These are phyloP conservation scores for Caenorhabditis macrosperma DNA, from an alignment of 2,888 invertebrate genomes.

Conservation along the genomic window DNA sequence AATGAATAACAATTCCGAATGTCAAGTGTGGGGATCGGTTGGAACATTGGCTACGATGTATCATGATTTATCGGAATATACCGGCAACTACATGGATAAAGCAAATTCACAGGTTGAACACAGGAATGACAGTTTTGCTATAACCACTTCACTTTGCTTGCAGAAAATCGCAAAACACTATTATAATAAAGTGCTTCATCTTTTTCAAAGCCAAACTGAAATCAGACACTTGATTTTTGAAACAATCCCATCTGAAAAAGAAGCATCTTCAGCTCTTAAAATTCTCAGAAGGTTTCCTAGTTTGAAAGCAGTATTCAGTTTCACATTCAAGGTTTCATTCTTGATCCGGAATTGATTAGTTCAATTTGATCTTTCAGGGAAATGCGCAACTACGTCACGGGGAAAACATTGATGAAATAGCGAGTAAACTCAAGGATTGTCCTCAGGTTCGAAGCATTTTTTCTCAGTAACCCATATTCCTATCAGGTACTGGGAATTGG, in stretches of 20 bases:
- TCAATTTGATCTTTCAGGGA: slow-evolving; percentile 14
- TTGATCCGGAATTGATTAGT: neutral
- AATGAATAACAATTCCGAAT: neutral
- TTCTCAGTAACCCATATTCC: neutral
- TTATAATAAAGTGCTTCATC: slow-evolving; percentile 3
- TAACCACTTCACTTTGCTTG: too few species aligned
- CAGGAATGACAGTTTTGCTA: too few species aligned
- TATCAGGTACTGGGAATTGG: slow-evolving; percentile 37
- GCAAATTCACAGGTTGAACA: neutral
- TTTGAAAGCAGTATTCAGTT: slow-evolving; percentile 26
- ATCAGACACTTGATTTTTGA: slow-evolving; percentile 41
- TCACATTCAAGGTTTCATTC: slow-evolving; percentile 20
- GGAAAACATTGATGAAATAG: slow-evolving; percentile 2
- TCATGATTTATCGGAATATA: slow-evolving; percentile 50
- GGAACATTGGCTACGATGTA: slow-evolving; percentile 39
- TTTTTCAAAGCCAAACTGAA: slow-evolving; percentile 5
- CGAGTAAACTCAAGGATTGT: neutral
- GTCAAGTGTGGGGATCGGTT: slow-evolving; percentile 32
- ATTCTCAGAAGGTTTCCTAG: slow-evolving; percentile 18
- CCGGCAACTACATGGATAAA: slow-evolving; percentile 32
- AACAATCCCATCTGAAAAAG: slow-evolving; percentile 34
- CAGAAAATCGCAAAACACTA: slow-evolving; percentile 12
- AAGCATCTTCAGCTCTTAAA: slow-evolving; percentile 5
- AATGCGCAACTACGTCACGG: slow-evolving; percentile 31
- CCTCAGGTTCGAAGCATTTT: slow-evolving; percentile 5